phyloP scores from a whole-genome alignment of 2,113 vertebrate species.

The Eurystomus gularis region DNA sequence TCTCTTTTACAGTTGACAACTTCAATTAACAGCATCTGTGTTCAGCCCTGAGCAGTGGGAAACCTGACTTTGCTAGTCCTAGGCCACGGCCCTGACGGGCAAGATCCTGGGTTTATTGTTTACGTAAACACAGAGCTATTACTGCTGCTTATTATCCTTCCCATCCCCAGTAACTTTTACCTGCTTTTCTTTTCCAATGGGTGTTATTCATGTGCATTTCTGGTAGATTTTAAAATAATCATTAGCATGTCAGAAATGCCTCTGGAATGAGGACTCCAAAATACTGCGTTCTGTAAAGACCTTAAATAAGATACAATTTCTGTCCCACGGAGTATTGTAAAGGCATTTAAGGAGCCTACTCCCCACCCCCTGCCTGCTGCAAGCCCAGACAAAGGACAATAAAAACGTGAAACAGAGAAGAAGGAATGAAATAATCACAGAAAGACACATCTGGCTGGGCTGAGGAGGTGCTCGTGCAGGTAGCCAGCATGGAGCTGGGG shows the following conservation, averaged over 20 bases:
- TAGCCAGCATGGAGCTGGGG: not conserved
- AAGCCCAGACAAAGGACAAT: constrained; percentile 6
- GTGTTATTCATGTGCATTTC: not conserved
- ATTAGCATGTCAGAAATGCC: not conserved
- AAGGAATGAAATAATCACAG: not conserved
- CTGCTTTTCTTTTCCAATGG: not conserved
- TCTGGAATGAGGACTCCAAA: not conserved
- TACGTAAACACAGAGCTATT: not conserved
- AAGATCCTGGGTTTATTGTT: not conserved
- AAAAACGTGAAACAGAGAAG: not conserved
- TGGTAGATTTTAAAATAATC: not conserved
- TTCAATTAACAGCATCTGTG: not conserved
- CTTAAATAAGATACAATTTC: not conserved
- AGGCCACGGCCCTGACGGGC: not conserved
- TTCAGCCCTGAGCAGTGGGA: not conserved
- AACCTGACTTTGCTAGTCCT: not conserved
- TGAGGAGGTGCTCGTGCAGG: not conserved
- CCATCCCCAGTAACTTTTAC: not conserved
- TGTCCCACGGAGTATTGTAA: not conserved
- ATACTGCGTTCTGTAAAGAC: not conserved
- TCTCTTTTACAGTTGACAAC: not conserved
- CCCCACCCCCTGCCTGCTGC: not conserved
- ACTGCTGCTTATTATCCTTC: not conserved
- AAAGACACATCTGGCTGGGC: not conserved
- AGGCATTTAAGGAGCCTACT: not conserved